Percentiles rank a stretch among this genome's conserved stretches.
Conservation (phyloP, 2,113 vertebrate species). For the Cyanocitta stelleri region DNA sequence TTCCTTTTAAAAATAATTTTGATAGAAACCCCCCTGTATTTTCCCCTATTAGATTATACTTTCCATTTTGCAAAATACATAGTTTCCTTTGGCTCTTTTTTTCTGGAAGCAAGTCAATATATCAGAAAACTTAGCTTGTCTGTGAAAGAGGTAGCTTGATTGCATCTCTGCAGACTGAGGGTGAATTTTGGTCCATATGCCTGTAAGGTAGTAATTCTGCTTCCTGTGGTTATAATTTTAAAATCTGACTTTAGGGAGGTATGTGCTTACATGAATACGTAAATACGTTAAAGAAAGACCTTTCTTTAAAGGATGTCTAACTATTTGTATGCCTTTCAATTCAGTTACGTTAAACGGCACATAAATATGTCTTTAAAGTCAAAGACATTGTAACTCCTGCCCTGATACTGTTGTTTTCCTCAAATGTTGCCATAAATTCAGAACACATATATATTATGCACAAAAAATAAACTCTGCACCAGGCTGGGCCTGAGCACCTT, state of each 20-base stretch:
- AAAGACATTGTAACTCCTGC: background rate
- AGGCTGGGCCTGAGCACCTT: background rate
- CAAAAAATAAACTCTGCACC: background rate
- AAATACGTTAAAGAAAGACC: background rate
- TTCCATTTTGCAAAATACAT: background rate
- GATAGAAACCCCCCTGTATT: fast-evolving
- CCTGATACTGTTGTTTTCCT: background rate
- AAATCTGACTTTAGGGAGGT: background rate
- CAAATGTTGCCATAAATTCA: background rate
- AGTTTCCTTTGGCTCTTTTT: background rate
- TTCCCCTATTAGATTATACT: background rate
- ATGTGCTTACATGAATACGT: background rate
- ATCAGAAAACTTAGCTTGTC: background rate
- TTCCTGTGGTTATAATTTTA: background rate
- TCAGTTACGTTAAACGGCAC: background rate
- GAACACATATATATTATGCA: background rate
- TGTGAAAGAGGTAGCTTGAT: background rate
- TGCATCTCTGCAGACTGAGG: background rate
- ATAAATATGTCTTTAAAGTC: background rate
- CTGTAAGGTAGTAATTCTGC: background rate
- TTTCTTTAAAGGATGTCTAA: background rate
- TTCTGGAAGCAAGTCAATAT: background rate
- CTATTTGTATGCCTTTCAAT: background rate
- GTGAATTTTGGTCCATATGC: background rate
- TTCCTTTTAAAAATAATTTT: background rate